Percentiles rank a stretch among this genome's conserved stretches.
Evolutionary conservation across 1,140 invertebrate genomes (phyloP).

Genomic region (Meloidogyne floridensis): DNA sequence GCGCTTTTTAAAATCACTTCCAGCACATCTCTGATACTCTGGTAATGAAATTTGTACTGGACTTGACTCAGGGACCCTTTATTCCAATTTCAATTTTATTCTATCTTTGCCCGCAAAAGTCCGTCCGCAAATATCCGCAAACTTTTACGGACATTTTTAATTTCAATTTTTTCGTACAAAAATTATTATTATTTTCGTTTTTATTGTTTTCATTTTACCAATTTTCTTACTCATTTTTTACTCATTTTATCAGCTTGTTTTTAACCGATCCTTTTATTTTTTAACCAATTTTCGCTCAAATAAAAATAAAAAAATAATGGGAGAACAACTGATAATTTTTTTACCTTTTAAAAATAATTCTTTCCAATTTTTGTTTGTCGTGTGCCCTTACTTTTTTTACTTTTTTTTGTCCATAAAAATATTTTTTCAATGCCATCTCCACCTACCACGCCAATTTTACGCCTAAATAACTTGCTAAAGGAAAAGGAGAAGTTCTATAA

Average conservation of each 20-base stretch:
- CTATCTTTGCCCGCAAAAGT: neutral
- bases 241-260: neutral
- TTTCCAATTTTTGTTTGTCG: neutral
- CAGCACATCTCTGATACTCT: too few relatives aligned
- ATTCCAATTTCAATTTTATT: neutral
- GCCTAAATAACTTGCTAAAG: slow-evolving; percentile 3
- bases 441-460: slow-evolving; percentile 8
- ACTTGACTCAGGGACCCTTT: too few relatives aligned
- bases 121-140: too few relatives aligned
- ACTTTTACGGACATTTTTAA: neutral
- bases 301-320: neutral
- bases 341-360: neutral
- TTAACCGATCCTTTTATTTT: neutral
- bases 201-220: neutral
- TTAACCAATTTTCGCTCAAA: slow-evolving; percentile 7
- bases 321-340: neutral
- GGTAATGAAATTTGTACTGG: too few relatives aligned
- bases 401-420: neutral
- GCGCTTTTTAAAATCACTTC: too few relatives aligned
- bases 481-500: neutral
- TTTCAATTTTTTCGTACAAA: neutral
- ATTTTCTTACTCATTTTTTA: neutral
- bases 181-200: neutral
- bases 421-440: neutral
- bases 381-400: neutral